These are phyloP conservation scores for Drosophila nigricruria DNA, from an alignment of 2,888 invertebrate species.

Conservation along the genomic window DNA sequence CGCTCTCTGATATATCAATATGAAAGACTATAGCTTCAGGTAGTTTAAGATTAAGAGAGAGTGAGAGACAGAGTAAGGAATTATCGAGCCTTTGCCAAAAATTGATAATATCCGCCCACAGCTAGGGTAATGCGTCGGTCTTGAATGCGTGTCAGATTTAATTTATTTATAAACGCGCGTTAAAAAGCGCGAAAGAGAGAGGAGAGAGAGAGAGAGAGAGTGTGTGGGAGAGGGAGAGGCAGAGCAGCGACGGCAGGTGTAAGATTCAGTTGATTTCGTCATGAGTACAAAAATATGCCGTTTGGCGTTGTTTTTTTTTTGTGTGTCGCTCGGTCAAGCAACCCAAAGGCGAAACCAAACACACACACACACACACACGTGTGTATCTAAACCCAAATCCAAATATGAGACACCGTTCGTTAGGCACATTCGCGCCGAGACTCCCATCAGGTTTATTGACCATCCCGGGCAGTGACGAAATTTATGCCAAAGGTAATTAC, in stretches of 20 bases:
- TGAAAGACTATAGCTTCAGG: not conserved
- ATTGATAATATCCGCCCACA: not conserved
- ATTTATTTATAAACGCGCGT: constrained; percentile 49
- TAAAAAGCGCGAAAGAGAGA: constrained; percentile 10
- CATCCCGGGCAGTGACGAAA: constrained; percentile 68
- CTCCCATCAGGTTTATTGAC: constrained; percentile 70
- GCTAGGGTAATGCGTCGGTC: constrained; percentile 30
- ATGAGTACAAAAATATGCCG: constrained; percentile 66
- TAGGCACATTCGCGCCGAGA: constrained; percentile 29
- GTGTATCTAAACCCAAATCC: constrained; percentile 34
- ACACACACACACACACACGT: not conserved
- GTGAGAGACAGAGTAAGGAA: not conserved
- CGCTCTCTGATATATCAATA: constrained; percentile 2
- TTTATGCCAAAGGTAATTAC: constrained; percentile 63
- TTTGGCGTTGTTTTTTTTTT: constrained; percentile 15
- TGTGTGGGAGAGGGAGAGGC: not conserved
- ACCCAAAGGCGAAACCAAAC: constrained; percentile 33
- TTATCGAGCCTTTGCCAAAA: constrained; percentile 1
- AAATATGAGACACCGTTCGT: constrained; percentile 52
- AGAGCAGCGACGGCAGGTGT: constrained; percentile 27
- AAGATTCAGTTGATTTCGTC: constrained; percentile 65
- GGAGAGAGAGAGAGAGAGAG: not conserved
- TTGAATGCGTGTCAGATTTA: constrained; percentile 64
- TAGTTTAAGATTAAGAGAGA: not conserved
- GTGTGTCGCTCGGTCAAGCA: constrained; percentile 57